Base-by-base conservation (phyloP, 2,888 invertebrate genomes). In the Andrena fulva region DNA sequence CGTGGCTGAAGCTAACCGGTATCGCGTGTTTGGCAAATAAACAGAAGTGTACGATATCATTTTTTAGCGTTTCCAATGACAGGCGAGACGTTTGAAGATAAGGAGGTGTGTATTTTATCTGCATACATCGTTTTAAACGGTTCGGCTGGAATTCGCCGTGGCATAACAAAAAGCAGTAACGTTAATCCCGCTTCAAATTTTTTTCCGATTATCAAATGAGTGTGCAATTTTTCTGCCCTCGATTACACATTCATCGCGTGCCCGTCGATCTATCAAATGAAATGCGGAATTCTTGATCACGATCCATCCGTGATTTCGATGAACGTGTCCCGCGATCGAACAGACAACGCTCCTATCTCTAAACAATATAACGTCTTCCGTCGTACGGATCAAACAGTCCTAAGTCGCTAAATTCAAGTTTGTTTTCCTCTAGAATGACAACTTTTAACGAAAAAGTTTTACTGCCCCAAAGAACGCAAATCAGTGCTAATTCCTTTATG, bases 211-310 rank as follows among this genome's bases (percentile, higher is more conserved):
- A 77, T 63, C 35, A 84, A 84, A 84, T 84, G 84, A 84, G 66
- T 80, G 63, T 84, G 84, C 84, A 77, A 16, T 74, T 84, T 84
- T 79, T 79, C 50, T 50, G 20, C 24, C 50, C 35, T 72, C 64
- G 72, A 72, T 79, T 62, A 69, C 10, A 59, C 69, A 73, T 66
- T 76, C 72, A 54, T 71, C n/a, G 4, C 24, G 62, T 72, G 6
- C 24, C 16, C 50, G 24, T 52, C 12, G 3, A 64, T 66, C 66
- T 70, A 31, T 63, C 35, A 73, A 70, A 66, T 69, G 64, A 33
- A 33, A 60, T n/a, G 27, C 24, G 2, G 70, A 66, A 74, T 60
- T 62, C 27, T 10, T 31, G 12, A 77, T 66, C 52, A 60, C 29
- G 35, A 10, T 42, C 1, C 6, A 12, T n/a, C 16, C 5, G 10